Conservation (phyloP, 2,797 vertebrate species). For the Moxostoma hubbsi region DNA sequence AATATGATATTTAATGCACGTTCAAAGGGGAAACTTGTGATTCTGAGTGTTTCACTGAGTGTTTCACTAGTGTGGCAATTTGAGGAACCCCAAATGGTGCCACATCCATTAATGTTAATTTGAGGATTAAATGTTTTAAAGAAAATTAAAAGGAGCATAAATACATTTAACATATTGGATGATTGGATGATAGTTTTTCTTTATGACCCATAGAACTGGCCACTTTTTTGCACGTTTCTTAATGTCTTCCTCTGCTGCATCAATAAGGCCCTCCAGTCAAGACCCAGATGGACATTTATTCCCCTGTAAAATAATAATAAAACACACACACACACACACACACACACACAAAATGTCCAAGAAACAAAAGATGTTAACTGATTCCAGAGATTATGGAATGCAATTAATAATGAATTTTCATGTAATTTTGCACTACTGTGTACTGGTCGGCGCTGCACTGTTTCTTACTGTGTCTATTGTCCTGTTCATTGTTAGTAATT, state of each 20-base stretch:
- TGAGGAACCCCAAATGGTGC: no score
- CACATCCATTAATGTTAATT: no score
- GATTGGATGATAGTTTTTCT: slow-evolving; percentile 58
- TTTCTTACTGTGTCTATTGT: no score
- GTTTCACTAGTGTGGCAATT: no score
- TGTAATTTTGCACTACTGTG: no score
- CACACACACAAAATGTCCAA: neutral
- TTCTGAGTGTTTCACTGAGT: no score
- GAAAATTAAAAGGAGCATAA: neutral
- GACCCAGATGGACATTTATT: slow-evolving; percentile 76
- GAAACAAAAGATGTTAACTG: neutral
- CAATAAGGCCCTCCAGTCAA: slow-evolving; percentile 71
- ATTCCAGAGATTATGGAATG: neutral
- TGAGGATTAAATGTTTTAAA: no score
- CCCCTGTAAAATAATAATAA: slow-evolving; percentile 51
- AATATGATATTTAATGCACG: no score
- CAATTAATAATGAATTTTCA: neutral
- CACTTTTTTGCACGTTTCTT: slow-evolving; percentile 38
- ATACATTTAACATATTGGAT: slow-evolving; percentile 61
- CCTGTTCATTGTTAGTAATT: no score
- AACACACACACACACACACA: no score
- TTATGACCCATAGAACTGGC: slow-evolving; percentile 61
- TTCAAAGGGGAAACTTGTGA: no score
- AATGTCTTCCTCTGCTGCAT: slow-evolving; percentile 48
- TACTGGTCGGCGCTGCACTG: no score